Evolutionary conservation across 2,797 vertebrate species (phyloP), one percentile per base, ranked within the genome.

Genomic region (Agapornis canus): DNA sequence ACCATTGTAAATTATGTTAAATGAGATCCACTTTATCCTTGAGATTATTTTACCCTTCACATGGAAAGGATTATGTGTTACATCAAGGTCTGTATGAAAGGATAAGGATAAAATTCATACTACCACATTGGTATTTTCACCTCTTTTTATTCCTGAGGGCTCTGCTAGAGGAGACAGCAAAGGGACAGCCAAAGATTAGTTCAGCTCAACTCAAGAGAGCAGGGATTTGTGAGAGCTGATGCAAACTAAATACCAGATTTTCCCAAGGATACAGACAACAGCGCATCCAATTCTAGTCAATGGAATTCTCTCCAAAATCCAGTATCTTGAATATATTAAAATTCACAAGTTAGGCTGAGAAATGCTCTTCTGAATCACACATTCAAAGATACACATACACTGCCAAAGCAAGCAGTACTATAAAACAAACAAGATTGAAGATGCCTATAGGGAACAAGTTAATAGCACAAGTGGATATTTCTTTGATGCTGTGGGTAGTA

Each of bases 61-160:
- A 12, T 5, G n/a, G 42, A 77, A 85, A 11, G 3, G 42, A 80
- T 48, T 59, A 48, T 4, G 27, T 39, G 23, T 26, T n/a, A 45
- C 73, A 65, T 21, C 49, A 32, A 73, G n/a, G 54, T 54, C 76
- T 94, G 69, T 32, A 31, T 31, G 82, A 85, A 70, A 84, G 1
- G 32, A 17, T 69, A 88, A 73, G 35, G 57, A 84, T 27, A 90
- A 90, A 80, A 75, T 69, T 79, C 56, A 39, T 11, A 31, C 23
- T 81, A 45, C 22, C 47, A 48, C 6, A 57, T 9, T 35, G 39
- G 45, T 39, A 49, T 64, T 92, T 78, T 39, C 4, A 60, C 87
- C 70, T 65, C 37, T 69, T 95, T 96, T 91, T 49, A 69, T 76
- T 93, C 86, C 76, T 63, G 75, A 92, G 65, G 61, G 60, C 39